Evolutionary conservation across 2,113 vertebrate species (phyloP).

Genomic region (Gorsachius goisagi): DNA sequence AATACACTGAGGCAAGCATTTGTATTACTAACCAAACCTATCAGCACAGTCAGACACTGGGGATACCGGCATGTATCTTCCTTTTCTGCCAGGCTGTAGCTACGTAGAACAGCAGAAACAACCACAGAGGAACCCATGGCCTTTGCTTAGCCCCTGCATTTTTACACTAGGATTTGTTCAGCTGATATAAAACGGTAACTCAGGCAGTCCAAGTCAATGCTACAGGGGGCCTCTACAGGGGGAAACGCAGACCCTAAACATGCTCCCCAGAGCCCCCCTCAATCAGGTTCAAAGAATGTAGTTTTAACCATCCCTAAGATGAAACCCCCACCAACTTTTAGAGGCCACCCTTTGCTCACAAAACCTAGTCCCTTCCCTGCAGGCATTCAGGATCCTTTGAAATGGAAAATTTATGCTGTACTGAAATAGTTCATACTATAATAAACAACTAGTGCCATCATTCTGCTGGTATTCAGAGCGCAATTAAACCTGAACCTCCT

Average conservation of each 20-base stretch:
- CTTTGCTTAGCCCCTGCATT: not conserved
- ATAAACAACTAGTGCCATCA: slow-evolving; percentile 43
- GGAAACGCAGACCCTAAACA: not conserved
- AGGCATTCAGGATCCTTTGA: slow-evolving; percentile 18
- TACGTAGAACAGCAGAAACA: not conserved
- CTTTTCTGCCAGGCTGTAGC: not conserved
- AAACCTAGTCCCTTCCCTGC: not conserved
- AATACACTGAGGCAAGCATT: not conserved
- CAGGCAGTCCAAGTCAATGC: not conserved
- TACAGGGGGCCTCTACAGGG: not conserved
- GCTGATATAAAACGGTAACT: slow-evolving; percentile 1
- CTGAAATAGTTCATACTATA: slow-evolving; percentile 26
- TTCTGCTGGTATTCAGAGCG: not conserved
- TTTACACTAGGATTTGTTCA: not conserved
- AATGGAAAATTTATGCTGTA: slow-evolving; percentile 35
- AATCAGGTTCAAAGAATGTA: not conserved
- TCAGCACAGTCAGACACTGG: not conserved
- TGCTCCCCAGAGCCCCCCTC: not conserved
- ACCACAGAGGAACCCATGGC: not conserved
- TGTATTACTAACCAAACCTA: not conserved
- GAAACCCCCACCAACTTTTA: not conserved
- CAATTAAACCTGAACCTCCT: not conserved
- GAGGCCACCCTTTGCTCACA: not conserved
- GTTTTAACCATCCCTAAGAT: not conserved
- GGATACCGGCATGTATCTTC: not conserved